Percentiles rank a stretch among this genome's conserved stretches.
These are phyloP conservation scores for Laothoe populi DNA, from an alignment of 2,888 invertebrate species.

Conservation along the genomic window DNA sequence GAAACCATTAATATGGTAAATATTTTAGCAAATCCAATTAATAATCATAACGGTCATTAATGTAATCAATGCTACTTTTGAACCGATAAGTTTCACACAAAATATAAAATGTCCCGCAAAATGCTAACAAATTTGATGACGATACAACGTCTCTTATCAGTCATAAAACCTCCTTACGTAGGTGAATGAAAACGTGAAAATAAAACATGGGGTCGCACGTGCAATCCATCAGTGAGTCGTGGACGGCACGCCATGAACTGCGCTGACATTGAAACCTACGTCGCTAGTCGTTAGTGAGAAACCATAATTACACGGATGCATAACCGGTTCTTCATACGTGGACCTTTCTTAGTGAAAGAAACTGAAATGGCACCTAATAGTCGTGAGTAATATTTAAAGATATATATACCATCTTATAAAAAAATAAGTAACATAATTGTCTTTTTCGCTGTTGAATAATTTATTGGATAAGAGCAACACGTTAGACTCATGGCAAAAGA, in stretches of 20 bases:
- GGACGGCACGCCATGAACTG: constrained; percentile 45
- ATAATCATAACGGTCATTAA: too few species aligned
- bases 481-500: too few species aligned
- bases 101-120: background rate
- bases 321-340: constrained; percentile 49
- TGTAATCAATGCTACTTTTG: too few species aligned
- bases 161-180: constrained; percentile 40
- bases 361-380: constrained; percentile 54
- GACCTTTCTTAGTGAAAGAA: constrained; percentile 53
- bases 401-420: too few species aligned
- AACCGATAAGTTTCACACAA: too few species aligned
- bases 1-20: too few species aligned
- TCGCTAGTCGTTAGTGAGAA: constrained; percentile 31
- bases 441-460: too few species aligned
- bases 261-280: constrained; percentile 53
- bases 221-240: constrained; percentile 48
- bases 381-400: constrained; percentile 50
- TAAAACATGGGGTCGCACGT: constrained; percentile 57
- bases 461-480: too few species aligned
- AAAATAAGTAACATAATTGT: too few species aligned
- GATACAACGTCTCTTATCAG: background rate
- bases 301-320: constrained; percentile 43
- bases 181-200: constrained; percentile 55
- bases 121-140: constrained; percentile 1
- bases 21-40: too few species aligned